Evolutionary conservation across 2,888 invertebrate species (phyloP), one percentile per base, ranked within the genome.

Genomic region (Pristionchus mayeri): DNA sequence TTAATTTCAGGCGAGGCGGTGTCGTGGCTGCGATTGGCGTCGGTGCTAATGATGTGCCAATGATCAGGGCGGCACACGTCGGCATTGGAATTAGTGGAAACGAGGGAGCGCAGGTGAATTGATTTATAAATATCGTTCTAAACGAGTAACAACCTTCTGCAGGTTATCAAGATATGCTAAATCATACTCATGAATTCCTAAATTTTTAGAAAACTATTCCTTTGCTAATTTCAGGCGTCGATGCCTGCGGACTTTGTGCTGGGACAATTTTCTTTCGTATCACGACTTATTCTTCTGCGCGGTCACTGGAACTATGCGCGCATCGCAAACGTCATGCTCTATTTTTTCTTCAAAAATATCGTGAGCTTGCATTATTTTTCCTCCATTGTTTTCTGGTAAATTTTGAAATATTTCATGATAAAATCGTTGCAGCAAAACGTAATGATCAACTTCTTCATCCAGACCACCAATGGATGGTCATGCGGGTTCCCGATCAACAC

Each of bases 181-280:
- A n/a, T n/a, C n/a, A n/a, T n/a, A n/a, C n/a, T n/a, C n/a, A n/a
- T n/a, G n/a, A n/a, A n/a, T n/a, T n/a, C n/a, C n/a, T n/a, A n/a
- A n/a, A n/a, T n/a, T n/a, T n/a, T n/a, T n/a, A n/a, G n/a, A n/a
- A n/a, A n/a, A n/a, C n/a, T n/a, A n/a, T n/a, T n/a, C n/a, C n/a
- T n/a, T n/a, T n/a, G n/a, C n/a, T n/a, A n/a, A n/a, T 24, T 44
- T 44, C 98, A 98, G 93, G 98, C 98, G 24, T 97, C 98, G 44
- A 98, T 98, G 98, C 97, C 98, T 2, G 96, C 98, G 0, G 98
- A 98, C 94, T 98, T 97, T 94, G 96, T 98, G n/a, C 95, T 98
- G 84, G 96, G 97, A 0, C 95, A 96, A 2, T 92, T 92, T 86
- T 87, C 86, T 97, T 98, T 95, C 94, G 94, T 98, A 67, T 96